These are phyloP conservation scores for Sinocyclocheilus anophthalmus DNA, from an alignment of 2,113 vertebrate species.

Conservation along the genomic window DNA sequence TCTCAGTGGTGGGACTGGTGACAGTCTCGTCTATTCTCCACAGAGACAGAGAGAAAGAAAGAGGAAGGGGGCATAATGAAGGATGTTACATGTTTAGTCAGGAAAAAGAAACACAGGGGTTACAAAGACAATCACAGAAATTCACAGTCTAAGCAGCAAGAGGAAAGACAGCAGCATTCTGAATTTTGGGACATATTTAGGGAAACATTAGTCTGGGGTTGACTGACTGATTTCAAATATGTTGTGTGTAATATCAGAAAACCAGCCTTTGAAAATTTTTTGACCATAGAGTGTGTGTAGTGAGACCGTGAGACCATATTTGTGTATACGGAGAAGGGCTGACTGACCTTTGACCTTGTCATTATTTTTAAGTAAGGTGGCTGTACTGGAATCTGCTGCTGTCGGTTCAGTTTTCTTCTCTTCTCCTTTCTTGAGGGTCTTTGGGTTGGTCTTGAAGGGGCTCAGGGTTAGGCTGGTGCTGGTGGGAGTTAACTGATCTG, in stretches of 20 bases:
- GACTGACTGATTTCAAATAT: background rate
- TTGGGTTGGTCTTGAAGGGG: constrained; percentile 80
- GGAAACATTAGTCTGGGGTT: background rate
- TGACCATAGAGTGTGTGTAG: background rate
- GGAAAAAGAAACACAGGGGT: background rate
- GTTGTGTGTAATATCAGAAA: background rate
- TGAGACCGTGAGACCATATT: no score
- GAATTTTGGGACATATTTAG: constrained; percentile 42
- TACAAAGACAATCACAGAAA: constrained; percentile 30
- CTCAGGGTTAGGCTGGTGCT: constrained; percentile 73
- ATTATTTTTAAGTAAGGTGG: constrained; percentile 63
- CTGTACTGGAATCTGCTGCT: constrained; percentile 61
- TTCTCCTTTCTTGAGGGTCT: constrained; percentile 80
- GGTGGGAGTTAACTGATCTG: constrained; percentile 78
- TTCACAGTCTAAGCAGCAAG: background rate
- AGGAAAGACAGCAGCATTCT: background rate
- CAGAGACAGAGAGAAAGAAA: constrained; percentile 59
- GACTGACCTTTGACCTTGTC: constrained; percentile 70
- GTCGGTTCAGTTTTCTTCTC: constrained; percentile 82
- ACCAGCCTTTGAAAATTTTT: no score
- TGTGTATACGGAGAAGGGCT: background rate
- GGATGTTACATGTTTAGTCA: constrained; percentile 32
- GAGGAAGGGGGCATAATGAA: constrained; percentile 27
- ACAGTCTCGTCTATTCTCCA: constrained; percentile 79
- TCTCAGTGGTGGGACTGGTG: constrained; percentile 85